Base-by-base conservation (phyloP, 35 echinoderm and acorn worm species). In the Stichopus chloronotus region DNA sequence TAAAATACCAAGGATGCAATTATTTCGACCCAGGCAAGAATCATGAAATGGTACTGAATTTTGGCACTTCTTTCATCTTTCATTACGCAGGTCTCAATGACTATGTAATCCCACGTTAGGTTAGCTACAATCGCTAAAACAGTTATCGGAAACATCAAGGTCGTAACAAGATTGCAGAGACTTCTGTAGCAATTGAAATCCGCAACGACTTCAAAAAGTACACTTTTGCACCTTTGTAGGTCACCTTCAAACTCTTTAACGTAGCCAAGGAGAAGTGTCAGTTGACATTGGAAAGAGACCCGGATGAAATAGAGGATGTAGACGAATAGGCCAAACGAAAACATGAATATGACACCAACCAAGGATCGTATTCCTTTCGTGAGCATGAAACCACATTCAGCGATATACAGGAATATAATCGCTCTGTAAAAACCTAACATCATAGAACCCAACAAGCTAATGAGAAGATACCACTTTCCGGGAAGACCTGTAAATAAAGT, bases 151-250 rank as follows among this genome's bases (percentile, higher is more conserved):
- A 74, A 74, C 69, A 74, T 74, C 6, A 74, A 6, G 12, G 22
- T 24, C n/a, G 69, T 74, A n/a, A 4, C 19, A 7, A 74, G 69
- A 74, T 7, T 21, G 19, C 69, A 74, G 22, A 74, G 69, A 14
- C 69, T 16, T n/a, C 69, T 74, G 69, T 74, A 74, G 19, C 69
- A 74, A 74, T 74, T 74, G 69, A 74, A 74, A 74, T 74, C 69
- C 22, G 69, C 6, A 0, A n/a, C 69, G 17, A 74, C 69, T 74
- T 74, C 14, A 14, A 74, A 19, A 74, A 74, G 13, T 16, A n/a
- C 69, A 74, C 69, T 21, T 74, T 74, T 74, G 13, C 69, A 74
- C 22, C 69, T 74, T 21, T 3, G 13, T 21, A n/a, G 17, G 17
- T 74, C 69, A 4, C 17, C 2, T 74, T 74, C n/a, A 24, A 19